Percentiles rank a stretch among this genome's conserved stretches.
These are phyloP conservation scores for Vulpes lagopus DNA, from an alignment of 2,113 vertebrate genomes.

Conservation along the genomic window DNA sequence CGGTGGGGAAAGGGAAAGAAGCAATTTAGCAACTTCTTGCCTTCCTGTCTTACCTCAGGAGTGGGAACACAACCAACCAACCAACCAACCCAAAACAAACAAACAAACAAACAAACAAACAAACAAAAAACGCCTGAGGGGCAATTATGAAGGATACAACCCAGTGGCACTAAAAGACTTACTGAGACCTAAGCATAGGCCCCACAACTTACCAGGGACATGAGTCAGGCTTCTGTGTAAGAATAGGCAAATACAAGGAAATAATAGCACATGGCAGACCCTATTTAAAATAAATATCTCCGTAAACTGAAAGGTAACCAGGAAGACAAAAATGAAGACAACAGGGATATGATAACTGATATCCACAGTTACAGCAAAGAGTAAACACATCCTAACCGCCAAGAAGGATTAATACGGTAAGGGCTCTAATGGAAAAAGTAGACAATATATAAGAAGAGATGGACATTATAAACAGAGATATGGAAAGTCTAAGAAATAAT, in stretches of 20 bases:
- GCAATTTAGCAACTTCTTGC: background rate
- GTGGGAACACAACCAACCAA: background rate
- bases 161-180: background rate
- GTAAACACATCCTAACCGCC: background rate
- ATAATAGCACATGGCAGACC: background rate
- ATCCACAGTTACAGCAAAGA: background rate
- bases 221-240: background rate
- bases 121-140: too few species aligned
- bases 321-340: background rate
- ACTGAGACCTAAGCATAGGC: background rate
- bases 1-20: background rate
- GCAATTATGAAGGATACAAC: background rate
- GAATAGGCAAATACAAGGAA: background rate
- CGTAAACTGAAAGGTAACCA: background rate
- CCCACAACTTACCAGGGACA: background rate
- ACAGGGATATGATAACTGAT: background rate
- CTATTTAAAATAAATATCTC: background rate
- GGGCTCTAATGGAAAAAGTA: background rate
- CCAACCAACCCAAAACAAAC: background rate
- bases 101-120: background rate
- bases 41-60: background rate
- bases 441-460: background rate
- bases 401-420: background rate
- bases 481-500: background rate
- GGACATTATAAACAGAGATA: background rate